A percentile compares a stretch with the other conserved stretches of the same genome.
These are phyloP conservation scores for Emesis castigata DNA, from an alignment of 2,888 invertebrate species.

Conservation along the genomic window DNA sequence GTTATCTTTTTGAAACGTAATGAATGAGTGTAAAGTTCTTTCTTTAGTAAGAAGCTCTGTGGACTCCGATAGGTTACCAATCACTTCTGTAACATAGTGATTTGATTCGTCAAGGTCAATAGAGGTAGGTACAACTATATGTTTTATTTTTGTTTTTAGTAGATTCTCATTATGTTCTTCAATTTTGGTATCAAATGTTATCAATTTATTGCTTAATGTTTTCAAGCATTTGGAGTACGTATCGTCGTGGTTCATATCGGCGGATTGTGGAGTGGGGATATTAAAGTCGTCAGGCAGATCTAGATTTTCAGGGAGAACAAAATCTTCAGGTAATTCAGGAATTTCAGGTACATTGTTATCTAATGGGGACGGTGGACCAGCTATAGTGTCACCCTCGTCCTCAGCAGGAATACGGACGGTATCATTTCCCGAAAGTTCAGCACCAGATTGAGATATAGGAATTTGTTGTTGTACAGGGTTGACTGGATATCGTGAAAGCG, in stretches of 20 bases:
- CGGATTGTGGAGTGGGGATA: too few relatives aligned
- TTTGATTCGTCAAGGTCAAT: slow-evolving; percentile 68
- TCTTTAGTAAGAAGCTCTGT: slow-evolving; percentile 14
- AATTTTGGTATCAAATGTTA: slow-evolving; percentile 2
- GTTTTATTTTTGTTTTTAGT: background rate
- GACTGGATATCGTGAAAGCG: background rate
- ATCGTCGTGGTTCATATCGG: background rate
- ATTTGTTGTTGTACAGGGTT: too few relatives aligned
- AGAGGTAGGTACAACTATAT: slow-evolving; percentile 60
- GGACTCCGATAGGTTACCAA: slow-evolving; percentile 27
- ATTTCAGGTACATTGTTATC: too few relatives aligned
- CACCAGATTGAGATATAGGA: too few relatives aligned
- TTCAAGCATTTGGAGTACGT: slow-evolving; percentile 9
- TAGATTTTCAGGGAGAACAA: too few relatives aligned
- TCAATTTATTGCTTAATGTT: background rate
- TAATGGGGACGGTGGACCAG: too few relatives aligned
- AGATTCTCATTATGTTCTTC: slow-evolving; percentile 6
- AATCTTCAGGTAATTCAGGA: too few relatives aligned
- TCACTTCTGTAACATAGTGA: slow-evolving; percentile 55
- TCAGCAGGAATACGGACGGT: too few relatives aligned
- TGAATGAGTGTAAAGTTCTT: slow-evolving; percentile 7
- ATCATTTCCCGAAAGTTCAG: too few relatives aligned
- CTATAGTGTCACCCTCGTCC: too few relatives aligned
- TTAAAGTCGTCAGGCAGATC: too few relatives aligned
- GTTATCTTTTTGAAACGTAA: background rate